Conservation (phyloP, 2,113 vertebrate species). For the Recurvirostra avosetta region DNA sequence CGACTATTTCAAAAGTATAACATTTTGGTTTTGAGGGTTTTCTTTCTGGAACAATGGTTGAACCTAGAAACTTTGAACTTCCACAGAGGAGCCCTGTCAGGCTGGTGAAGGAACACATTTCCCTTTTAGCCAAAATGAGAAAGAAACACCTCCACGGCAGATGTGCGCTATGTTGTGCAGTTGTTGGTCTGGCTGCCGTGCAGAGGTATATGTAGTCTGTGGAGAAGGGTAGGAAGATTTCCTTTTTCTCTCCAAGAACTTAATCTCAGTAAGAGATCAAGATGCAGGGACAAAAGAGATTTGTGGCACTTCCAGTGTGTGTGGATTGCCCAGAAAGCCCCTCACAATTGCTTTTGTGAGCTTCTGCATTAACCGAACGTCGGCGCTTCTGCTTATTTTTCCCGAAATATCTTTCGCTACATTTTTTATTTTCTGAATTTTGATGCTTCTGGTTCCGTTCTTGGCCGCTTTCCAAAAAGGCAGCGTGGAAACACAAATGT, state of each 20-base stretch:
- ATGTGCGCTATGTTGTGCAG: accelerated
- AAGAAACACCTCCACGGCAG: background rate
- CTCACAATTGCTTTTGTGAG: background rate
- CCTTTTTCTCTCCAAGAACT: background rate
- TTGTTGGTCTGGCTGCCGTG: background rate
- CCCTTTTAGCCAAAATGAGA: background rate
- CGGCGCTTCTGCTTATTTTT: background rate
- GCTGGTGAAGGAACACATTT: background rate
- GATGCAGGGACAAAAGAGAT: background rate
- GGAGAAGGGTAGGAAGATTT: background rate
- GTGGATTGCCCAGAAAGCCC: background rate
- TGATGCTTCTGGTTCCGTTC: background rate
- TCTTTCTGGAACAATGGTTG: background rate
- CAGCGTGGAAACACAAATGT: background rate
- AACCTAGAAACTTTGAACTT: background rate
- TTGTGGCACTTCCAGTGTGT: background rate
- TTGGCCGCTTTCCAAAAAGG: background rate
- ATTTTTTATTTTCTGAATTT: background rate
- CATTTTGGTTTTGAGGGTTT: background rate
- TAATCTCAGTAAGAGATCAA: background rate
- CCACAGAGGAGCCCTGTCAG: background rate
- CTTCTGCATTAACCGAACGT: background rate
- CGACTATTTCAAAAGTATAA: background rate
- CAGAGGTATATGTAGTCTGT: background rate
- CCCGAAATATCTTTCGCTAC: background rate